Base-by-base conservation (phyloP, 2,888 invertebrate species). In the Hirtodrosophila histrioides region DNA sequence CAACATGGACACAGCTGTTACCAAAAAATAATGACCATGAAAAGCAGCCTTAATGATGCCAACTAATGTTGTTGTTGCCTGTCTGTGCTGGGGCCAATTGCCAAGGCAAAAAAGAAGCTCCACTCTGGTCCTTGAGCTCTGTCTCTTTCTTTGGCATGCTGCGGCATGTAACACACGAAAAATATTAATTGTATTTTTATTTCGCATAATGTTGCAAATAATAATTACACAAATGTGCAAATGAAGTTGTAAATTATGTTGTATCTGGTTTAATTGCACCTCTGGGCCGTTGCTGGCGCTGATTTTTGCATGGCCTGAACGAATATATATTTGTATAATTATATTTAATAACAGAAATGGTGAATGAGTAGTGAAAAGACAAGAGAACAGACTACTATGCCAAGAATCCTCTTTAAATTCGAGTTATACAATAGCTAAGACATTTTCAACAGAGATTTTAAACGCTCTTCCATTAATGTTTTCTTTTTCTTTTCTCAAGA, bases 21-120 rank as follows among this genome's bases (percentile, higher is more conserved):
- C 90, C 88, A 78, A 80, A 86, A 90, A 90, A 90, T 90, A 91
- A 91, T 90, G 90, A 90, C 90, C 89, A 91, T 91, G 90, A 91
- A 91, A 91, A 91, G 90, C 90, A 90, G 88, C 89, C 90, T 91
- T 91, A 90, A 91, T 91, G 91, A 91, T 90, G 88, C 90, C 81
- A 86, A 88, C 88, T 89, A 89, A 90, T 89, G 89, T 84, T 82
- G 75, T 51, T 66, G 41, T 49, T 61, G 31, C 49, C 29, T 53
- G 44, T 39, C 44, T 54, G 48, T 56, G 49, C 12, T 49, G 11
- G 39, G 48, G 31, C 48, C 33, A 44, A 31, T 31, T 40, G 31
- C 41, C 12, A 36, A 27, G 43, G 11, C 39, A 44, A 49, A 49
- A 39, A 46, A 49, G 57, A 46, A 27, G 48, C 23, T 53, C 41